Conservation (phyloP, 2,888 invertebrate genomes). For the Cremastinae sp. region DNA sequence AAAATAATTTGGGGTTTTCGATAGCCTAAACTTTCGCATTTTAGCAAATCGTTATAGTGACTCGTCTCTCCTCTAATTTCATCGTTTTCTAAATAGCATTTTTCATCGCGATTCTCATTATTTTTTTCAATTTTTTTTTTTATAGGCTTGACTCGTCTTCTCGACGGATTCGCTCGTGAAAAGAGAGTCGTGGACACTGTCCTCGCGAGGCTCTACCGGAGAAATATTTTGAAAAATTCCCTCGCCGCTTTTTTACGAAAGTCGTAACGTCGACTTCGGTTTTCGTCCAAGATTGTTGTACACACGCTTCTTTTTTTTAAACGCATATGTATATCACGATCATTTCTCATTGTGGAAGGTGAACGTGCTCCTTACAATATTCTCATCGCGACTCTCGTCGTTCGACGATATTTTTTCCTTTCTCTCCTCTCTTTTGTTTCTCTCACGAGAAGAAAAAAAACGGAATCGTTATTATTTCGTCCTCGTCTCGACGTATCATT, state of each 20-base stretch:
- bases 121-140: too few species aligned
- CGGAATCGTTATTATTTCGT: neutral
- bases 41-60: neutral
- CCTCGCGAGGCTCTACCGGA: too few species aligned
- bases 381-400: neutral
- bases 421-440: constrained; percentile 27
- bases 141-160: too few species aligned
- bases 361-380: constrained; percentile 21
- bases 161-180: too few species aligned
- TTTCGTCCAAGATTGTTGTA: too few species aligned
- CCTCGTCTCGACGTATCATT: neutral
- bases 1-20: constrained; percentile 68
- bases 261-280: too few species aligned
- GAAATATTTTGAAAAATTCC: too few species aligned
- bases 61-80: constrained; percentile 11
- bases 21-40: constrained; percentile 24
- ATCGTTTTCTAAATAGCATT: constrained; percentile 20
- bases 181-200: too few species aligned
- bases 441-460: constrained; percentile 7
- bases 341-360: constrained; percentile 59
- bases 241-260: too few species aligned
- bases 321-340: constrained; percentile 68
- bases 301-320: neutral
- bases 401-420: constrained; percentile 32
- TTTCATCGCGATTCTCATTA: constrained; percentile 1